Base-by-base conservation (phyloP, 2,888 invertebrate species). In the Psylliodes chrysocephalus region DNA sequence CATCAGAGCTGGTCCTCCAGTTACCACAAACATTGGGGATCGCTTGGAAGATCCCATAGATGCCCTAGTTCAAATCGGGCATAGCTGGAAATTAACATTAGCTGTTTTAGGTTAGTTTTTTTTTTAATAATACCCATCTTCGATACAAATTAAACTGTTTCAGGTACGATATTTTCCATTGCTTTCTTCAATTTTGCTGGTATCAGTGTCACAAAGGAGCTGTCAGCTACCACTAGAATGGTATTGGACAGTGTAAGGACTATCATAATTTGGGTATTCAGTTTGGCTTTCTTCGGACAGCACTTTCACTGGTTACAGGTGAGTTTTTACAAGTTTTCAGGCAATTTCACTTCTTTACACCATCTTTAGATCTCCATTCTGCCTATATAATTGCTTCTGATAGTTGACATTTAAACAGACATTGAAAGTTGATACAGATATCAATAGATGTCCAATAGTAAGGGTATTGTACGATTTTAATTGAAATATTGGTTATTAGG, bases 241-340 rank as follows among this genome's bases (percentile, higher is more conserved):
- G 79, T 79, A 1, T 65, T 79, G 22, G 79, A 79, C 63, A 78
- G 78, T 62, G 71, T 71, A 70, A 86, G 96, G 69, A 95, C 95
- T 0, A 84, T 96, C 46, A 87, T 96, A n/a, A 93, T 97, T 75
- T 98, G 96, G 96, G 83, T 87, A 64, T 87, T 93, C 55, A 91
- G 93, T 0, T 84, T 98, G 44, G 82, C 85, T 0, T 84, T 96
- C 28, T 78, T 85, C 33, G 94, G 93, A 90, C 95, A 98, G 82
- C 73, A 78, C 0, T 94, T 97, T 82, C 90, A 92, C 82, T 88
- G 89, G 82, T 84, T 91, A 64, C 93, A 94, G 81, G 86, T 88
- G 79, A 75, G 65, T 35, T 53, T 18, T 49, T 40, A 17, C 19
- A 2, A n/a, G n/a, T n/a, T n/a, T n/a, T n/a, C n/a, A n/a, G n/a